phyloP scores from a whole-genome alignment of 2,888 invertebrate species.

The Prionchulus punctatus region DNA sequence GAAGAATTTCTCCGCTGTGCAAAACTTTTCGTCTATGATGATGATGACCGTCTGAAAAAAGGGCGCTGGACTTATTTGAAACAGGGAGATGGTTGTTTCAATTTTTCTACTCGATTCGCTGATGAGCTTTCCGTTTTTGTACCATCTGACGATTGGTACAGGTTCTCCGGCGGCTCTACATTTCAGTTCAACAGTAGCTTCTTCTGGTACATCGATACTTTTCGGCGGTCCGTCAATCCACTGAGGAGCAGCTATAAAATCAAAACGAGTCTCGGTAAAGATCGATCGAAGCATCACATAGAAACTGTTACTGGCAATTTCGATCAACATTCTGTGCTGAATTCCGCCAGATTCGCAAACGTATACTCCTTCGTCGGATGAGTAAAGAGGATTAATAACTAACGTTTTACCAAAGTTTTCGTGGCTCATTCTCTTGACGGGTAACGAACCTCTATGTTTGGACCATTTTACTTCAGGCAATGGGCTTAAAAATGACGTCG shows the following conservation, averaged over 20 bases:
- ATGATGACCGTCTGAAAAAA: background rate
- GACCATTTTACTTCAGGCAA: conserved; percentile 83
- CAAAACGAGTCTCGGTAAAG: background rate
- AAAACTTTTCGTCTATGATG: conserved; percentile 46
- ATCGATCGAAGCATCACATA: background rate
- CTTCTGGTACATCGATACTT: conserved; percentile 70
- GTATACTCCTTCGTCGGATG: conserved; percentile 75
- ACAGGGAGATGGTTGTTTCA: too few species aligned
- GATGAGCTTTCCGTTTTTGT: conserved; percentile 71
- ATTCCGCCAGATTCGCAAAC: conserved; percentile 79
- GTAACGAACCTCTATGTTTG: conserved; percentile 55
- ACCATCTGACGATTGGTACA: conserved; percentile 80
- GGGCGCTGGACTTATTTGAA: too few species aligned
- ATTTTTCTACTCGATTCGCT: background rate
- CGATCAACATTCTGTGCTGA: conserved; percentile 63
- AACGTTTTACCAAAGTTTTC: conserved; percentile 89
- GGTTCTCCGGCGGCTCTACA: conserved; percentile 82
- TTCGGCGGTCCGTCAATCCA: conserved; percentile 69
- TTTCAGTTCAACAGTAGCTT: conserved; percentile 64
- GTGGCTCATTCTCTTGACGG: conserved; percentile 33
- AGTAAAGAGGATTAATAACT: conserved; percentile 62
- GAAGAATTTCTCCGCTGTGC: conserved; percentile 41
- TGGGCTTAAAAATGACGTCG: conserved; percentile 54
- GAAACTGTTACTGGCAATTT: conserved; percentile 29
- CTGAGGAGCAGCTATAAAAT: conserved; percentile 49